Evolutionary conservation across 2,888 invertebrate species (phyloP), one percentile per base, ranked within the genome.

Genomic region (Nebria salina): DNA sequence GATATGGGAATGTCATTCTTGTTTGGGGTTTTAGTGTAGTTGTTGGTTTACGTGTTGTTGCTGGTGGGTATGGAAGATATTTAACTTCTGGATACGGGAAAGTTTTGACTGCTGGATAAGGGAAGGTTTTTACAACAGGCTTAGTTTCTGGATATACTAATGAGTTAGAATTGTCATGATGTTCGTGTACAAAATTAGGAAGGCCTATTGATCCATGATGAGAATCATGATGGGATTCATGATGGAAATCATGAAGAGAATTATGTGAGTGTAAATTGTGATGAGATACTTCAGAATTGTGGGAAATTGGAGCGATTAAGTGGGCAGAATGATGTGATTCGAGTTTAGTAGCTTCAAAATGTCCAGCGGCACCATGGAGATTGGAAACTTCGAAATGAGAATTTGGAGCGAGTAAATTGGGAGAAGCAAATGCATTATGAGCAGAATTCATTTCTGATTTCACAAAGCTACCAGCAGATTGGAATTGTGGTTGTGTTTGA

Each of bases 61-160:
- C 77, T 43, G 83, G 83, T 54, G 82, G 80, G 54, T 83, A 83
- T 26, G 83, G 84, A 34, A 13, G 26, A 13, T 70, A 42, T 34
- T 34, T 64, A 8, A 72, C 72, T 34, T 34, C 73, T 8, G 72
- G 65, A 41, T 66, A 66, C 13, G 66, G 66, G n/a, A 25, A 15
- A 11, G 72, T 26, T 34, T 64, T 72, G n/a, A 70, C 72, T 20
- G 15, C 43, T n/a, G 77, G 77, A 54, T 77, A 77, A 41, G 77
- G 77, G 9, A 26, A 76, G 2, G 68, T 1, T 42, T 66, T 66
- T 41, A 66, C 68, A 1, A 68, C 20, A 5, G 72, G 34, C 20
- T 26, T 41, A 72, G 34, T 41, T 25, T 25, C 77, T 7, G 70
- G 77, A 54, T 77, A 70, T 42, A 68, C 70, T n/a, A 11, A 54